Evolutionary conservation across 2,888 invertebrate species (phyloP).

Genomic region (Ennomos fuscantarius): DNA sequence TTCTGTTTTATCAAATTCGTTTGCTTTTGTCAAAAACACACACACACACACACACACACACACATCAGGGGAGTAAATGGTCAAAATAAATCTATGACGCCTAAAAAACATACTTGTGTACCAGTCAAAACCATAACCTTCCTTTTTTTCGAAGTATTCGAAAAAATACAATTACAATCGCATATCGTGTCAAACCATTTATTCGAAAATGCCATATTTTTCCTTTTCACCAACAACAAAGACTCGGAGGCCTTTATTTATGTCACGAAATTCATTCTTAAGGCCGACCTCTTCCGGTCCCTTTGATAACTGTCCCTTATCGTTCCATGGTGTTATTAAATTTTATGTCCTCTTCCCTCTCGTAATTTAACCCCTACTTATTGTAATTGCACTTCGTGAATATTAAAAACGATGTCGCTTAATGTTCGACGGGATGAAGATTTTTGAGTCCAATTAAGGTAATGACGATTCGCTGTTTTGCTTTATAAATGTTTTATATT

Average conservation of each 20-base stretch:
- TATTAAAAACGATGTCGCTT: conserved; percentile 49
- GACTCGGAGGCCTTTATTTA: conserved; percentile 33
- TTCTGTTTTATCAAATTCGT: no score
- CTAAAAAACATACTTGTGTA: no score
- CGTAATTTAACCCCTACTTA: conserved; percentile 50
- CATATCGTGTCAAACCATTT: conserved; percentile 8
- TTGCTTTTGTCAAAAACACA: no score
- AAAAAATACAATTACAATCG: no score
- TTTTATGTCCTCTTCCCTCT: conserved; percentile 50
- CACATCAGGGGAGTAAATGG: no score
- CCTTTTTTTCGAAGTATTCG: no score
- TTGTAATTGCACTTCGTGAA: conserved; percentile 58
- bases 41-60: no score
- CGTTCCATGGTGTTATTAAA: conserved; percentile 51
- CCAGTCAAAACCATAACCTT: no score
- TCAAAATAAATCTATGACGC: no score
- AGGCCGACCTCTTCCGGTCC: conserved; percentile 41
- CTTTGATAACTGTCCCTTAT: conserved; percentile 47
- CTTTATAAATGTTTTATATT: no score
- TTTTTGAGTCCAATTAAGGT: conserved; percentile 31
- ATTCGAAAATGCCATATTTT: background rate
- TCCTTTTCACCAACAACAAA: conserved; percentile 17
- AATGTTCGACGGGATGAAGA: conserved; percentile 8
- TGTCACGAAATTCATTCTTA: conserved; percentile 35
- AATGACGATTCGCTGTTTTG: conserved; percentile 1